These are phyloP conservation scores for Caracal caracal DNA, from an alignment of 2,113 vertebrate genomes.

Conservation along the genomic window DNA sequence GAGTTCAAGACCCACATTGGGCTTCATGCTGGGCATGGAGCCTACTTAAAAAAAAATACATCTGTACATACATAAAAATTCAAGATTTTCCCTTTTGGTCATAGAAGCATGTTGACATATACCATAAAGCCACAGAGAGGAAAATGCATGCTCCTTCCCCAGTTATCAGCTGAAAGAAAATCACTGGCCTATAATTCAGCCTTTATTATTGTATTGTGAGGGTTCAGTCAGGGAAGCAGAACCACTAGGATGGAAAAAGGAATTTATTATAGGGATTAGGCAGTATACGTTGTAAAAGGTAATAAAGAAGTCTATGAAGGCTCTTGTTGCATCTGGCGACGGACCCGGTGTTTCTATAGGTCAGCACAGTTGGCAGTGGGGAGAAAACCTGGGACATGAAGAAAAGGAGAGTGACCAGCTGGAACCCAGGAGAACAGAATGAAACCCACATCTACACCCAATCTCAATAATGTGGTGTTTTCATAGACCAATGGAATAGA, in stretches of 20 bases:
- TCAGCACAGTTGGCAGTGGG: neutral
- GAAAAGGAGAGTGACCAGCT: neutral
- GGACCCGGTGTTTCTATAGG: neutral
- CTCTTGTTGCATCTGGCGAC: neutral
- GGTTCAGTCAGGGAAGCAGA: neutral
- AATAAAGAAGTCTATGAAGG: neutral
- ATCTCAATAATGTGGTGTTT: neutral
- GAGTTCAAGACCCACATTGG: too few relatives aligned
- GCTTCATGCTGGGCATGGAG: too few relatives aligned
- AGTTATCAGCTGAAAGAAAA: neutral
- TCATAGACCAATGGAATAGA: too few relatives aligned
- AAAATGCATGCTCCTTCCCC: neutral
- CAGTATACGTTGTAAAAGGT: neutral
- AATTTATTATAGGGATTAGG: neutral
- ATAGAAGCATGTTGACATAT: neutral
- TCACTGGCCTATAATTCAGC: neutral
- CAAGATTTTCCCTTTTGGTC: neutral
- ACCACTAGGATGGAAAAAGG: neutral
- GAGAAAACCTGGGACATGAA: neutral
- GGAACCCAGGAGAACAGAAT: neutral
- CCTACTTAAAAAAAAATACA: too few relatives aligned
- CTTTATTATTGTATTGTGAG: neutral
- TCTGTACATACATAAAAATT: neutral
- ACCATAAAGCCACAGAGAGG: neutral
- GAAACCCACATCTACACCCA: neutral